Evolutionary conservation across 2,113 vertebrate species (phyloP).

Genomic region (Dicentrarchus labrax): DNA sequence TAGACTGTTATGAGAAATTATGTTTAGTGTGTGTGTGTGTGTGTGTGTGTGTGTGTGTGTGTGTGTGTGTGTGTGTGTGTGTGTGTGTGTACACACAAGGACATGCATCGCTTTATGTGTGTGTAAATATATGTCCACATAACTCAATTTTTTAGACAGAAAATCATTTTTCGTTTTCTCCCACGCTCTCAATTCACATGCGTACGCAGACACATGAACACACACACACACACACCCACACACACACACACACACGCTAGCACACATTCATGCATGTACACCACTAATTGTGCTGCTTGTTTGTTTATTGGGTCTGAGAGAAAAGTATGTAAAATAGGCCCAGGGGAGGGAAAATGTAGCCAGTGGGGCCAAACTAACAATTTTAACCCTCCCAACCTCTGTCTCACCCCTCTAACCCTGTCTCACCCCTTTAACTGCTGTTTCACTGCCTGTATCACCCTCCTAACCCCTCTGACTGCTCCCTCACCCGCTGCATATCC

Average conservation of each 20-base stretch:
- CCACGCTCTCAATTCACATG: slow-evolving; percentile 32
- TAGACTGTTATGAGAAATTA: slow-evolving; percentile 65
- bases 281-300: slow-evolving; percentile 62
- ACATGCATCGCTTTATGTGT: slow-evolving; percentile 29
- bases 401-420: slow-evolving; percentile 12
- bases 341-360: slow-evolving; percentile 51
- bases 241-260: background rate
- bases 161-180: slow-evolving; percentile 57
- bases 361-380: slow-evolving; percentile 48
- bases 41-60: slow-evolving; percentile 26
- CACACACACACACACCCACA: background rate
- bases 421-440: background rate
- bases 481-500: background rate
- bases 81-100: slow-evolving; percentile 14
- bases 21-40: slow-evolving; percentile 40
- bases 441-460: background rate
- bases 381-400: slow-evolving; percentile 37
- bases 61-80: slow-evolving; percentile 25
- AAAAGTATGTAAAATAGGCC: slow-evolving; percentile 72
- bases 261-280: background rate
- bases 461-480: background rate
- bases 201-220: slow-evolving; percentile 14
- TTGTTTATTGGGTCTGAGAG: slow-evolving; percentile 68
- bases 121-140: slow-evolving; percentile 15
- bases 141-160: slow-evolving; percentile 40